These are phyloP conservation scores for Holotrichia oblita DNA, from an alignment of 1,140 invertebrate species.

Conservation along the genomic window DNA sequence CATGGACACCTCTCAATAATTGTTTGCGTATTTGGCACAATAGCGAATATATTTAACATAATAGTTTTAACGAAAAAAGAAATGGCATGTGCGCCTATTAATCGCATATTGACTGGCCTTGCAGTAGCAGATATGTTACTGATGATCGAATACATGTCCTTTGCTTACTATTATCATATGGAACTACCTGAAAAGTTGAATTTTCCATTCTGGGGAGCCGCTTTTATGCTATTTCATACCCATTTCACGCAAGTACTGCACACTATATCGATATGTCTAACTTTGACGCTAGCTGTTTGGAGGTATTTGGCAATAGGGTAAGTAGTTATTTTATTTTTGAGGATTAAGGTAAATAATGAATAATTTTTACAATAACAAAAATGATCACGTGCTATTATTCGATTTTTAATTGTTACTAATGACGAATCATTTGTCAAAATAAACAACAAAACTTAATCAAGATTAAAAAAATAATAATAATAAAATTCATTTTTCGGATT, in stretches of 20 bases:
- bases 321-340: slow-evolving; percentile 51
- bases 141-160: slow-evolving; percentile 89
- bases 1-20: slow-evolving; percentile 76
- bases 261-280: slow-evolving; percentile 87
- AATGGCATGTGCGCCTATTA: slow-evolving; percentile 82
- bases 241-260: slow-evolving; percentile 82
- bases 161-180: slow-evolving; percentile 78
- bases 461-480: no score
- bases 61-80: slow-evolving; percentile 87
- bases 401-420: no score
- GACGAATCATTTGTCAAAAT: no score
- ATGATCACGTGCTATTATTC: no score
- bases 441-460: no score
- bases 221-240: slow-evolving; percentile 80
- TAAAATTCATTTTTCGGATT: no score
- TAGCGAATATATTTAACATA: slow-evolving; percentile 91
- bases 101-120: slow-evolving; percentile 81
- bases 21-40: slow-evolving; percentile 87
- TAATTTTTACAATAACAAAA: no score
- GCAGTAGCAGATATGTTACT: slow-evolving; percentile 87
- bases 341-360: no score
- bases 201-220: slow-evolving; percentile 73
- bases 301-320: slow-evolving; percentile 74
- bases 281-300: slow-evolving; percentile 82
- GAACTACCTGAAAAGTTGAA: slow-evolving; percentile 63